Evolutionary conservation across 2,113 vertebrate species (phyloP).

Genomic region (Oncorhynchus mykiss): DNA sequence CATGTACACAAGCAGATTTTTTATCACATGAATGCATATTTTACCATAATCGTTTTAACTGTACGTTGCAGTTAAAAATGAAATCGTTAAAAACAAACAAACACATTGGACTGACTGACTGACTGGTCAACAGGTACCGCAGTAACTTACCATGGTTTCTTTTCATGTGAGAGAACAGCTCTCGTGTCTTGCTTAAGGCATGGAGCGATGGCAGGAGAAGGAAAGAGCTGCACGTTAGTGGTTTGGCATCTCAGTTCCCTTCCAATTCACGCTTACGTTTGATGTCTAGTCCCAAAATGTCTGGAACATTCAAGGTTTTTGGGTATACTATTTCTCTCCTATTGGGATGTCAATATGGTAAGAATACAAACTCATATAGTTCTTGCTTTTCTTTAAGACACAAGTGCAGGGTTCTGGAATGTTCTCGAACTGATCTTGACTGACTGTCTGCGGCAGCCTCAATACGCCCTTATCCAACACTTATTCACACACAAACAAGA

Average conservation of each 20-base stretch:
- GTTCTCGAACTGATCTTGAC: slow-evolving; percentile 39
- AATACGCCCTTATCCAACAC: not conserved
- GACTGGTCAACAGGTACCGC: not conserved
- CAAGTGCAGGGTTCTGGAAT: slow-evolving; percentile 57
- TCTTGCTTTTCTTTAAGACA: slow-evolving; percentile 32
- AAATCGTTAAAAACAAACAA: slow-evolving; percentile 27
- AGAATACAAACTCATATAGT: not conserved
- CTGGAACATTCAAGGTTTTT: not conserved
- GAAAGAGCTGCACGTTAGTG: slow-evolving; percentile 19
- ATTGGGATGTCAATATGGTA: not conserved
- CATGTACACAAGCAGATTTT: slow-evolving; percentile 8
- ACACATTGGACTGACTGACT: not conserved
- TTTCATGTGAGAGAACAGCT: not conserved
- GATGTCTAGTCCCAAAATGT: not conserved
- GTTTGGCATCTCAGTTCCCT: slow-evolving; percentile 28
- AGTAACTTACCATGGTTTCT: not conserved
- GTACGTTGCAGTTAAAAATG: slow-evolving; percentile 40
- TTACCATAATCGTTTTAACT: not conserved
- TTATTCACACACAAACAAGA: slow-evolving; percentile 36
- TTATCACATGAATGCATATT: not conserved
- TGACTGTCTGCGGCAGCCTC: too few relatives aligned
- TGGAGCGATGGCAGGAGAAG: not conserved
- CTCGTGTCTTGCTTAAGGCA: slow-evolving; percentile 1
- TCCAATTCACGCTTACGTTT: not conserved
- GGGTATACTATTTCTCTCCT: not conserved